Base-by-base conservation (phyloP, 2,888 invertebrate genomes). In the Oxystoma pomonae region DNA sequence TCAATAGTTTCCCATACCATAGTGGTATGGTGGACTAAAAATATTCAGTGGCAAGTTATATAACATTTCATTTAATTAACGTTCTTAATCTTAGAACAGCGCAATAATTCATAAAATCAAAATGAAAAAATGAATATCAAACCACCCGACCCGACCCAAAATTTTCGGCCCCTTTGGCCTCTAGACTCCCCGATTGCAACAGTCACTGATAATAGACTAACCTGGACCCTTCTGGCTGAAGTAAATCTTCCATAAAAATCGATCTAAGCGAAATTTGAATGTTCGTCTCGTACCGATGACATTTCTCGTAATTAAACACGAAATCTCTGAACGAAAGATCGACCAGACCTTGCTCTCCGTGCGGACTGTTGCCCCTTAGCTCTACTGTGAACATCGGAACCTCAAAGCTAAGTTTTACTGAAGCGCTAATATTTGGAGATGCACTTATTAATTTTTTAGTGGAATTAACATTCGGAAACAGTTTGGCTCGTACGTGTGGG, bases 221-320 rank as follows among this genome's bases (percentile, higher is more conserved):
- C 67, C 65, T 61, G 0, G 93, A 91, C 55, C 90, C 90, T 18
- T 86, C 84, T 1, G 90, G 87, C 74, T 91, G 89, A 5, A 92
- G 85, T 1, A 96, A 83, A 81, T 97, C 96, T 78, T 96, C 96
- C 91, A 97, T 93, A 1, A 91, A 84, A 19, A 97, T 85, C 0
- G 96, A 93, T 69, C 92, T 87, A 5, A 97, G 81, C 0, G 92
- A 89, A 16, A 94, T 88, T 81, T 91, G 89, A 60, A 94, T 83
- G 69, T 86, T 86, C 1, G 91, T 92, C 76, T 91, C 89, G 71
- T 86, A 86, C 19, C 82, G 82, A 67, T 87, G 87, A 63, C 84
- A 81, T 69, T 87, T 87, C 67, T 90, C 88, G 75, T 90, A 91
- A 58, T 86, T 86, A 59, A 94, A 87, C 53, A 86, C 84, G 74